phyloP scores from a whole-genome alignment of 2,888 invertebrate species.

The Halictus quadricinctus region DNA sequence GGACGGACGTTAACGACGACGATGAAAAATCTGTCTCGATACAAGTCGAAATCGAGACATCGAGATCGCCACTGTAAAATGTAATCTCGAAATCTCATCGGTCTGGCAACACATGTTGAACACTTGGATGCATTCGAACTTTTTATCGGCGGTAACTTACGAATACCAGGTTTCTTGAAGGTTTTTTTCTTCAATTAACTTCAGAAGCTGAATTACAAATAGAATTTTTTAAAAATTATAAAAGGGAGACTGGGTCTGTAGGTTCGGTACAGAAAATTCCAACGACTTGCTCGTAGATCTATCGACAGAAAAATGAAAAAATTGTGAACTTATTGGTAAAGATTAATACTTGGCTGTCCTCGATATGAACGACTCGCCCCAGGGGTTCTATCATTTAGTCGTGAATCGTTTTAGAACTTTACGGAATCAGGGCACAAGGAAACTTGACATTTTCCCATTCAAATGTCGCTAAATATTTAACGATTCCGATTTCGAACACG shows the following conservation, averaged over 20 bases:
- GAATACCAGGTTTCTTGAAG: neutral
- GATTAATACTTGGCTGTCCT: neutral
- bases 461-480: slow-evolving; percentile 8
- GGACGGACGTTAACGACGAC: neutral
- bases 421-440: neutral
- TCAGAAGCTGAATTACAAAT: neutral
- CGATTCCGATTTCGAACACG: neutral
- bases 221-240: neutral
- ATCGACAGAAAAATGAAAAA: too few relatives aligned
- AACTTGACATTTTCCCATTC: neutral
- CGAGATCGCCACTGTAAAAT: neutral
- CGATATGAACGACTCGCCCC: neutral
- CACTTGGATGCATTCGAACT: neutral
- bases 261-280: neutral
- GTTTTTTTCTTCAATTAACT: neutral
- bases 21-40: neutral
- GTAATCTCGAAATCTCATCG: neutral
- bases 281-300: neutral
- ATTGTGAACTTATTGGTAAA: neutral
- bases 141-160: neutral
- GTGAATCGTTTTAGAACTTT: neutral
- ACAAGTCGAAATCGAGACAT: neutral
- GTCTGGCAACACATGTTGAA: neutral
- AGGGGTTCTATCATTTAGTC: neutral
- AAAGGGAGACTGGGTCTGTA: too few relatives aligned